Conservation (phyloP, 2,797 vertebrate species). For the Crenuchus spilurus region DNA sequence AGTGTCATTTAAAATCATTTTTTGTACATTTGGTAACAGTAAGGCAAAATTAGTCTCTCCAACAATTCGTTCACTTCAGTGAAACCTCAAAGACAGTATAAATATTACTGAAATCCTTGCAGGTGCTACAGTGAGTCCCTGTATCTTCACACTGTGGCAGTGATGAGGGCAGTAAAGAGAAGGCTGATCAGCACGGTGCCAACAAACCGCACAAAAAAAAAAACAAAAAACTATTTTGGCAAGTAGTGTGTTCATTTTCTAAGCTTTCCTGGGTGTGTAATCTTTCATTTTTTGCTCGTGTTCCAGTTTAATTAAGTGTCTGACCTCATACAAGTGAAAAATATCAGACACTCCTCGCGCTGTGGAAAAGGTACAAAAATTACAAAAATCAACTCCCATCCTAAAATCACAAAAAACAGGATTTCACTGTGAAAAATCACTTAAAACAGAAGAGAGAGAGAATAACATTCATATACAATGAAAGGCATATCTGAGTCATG, state of each 20-base stretch:
- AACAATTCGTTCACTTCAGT: constrained; percentile 70
- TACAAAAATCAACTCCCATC: constrained; percentile 36
- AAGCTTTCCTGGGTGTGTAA: constrained; percentile 4
- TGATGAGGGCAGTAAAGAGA: constrained; percentile 15
- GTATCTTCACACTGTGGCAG: constrained; percentile 53
- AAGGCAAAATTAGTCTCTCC: constrained; percentile 76
- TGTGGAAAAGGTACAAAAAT: constrained; percentile 69
- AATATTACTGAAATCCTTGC: constrained; percentile 75
- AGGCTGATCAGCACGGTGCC: too few species aligned
- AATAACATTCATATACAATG: constrained; percentile 76
- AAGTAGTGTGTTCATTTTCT: constrained; percentile 34
- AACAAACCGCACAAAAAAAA: constrained; percentile 27
- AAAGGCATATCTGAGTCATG: constrained; percentile 73
- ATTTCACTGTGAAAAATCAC: constrained; percentile 50
- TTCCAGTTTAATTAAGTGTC: constrained; percentile 57
- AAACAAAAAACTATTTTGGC: constrained; percentile 29
- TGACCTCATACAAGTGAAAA: constrained; percentile 10
- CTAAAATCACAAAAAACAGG: constrained; percentile 66
- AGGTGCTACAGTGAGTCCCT: constrained; percentile 71
- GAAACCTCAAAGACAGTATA: constrained; percentile 73
- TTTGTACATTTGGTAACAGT: constrained; percentile 80
- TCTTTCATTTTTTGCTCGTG: constrained; percentile 18
- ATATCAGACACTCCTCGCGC: constrained; percentile 50
- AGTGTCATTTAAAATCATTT: constrained; percentile 68
- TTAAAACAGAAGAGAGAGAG: constrained; percentile 56